Conservation (phyloP, 2,113 vertebrate species). For the Carassius carassius region DNA sequence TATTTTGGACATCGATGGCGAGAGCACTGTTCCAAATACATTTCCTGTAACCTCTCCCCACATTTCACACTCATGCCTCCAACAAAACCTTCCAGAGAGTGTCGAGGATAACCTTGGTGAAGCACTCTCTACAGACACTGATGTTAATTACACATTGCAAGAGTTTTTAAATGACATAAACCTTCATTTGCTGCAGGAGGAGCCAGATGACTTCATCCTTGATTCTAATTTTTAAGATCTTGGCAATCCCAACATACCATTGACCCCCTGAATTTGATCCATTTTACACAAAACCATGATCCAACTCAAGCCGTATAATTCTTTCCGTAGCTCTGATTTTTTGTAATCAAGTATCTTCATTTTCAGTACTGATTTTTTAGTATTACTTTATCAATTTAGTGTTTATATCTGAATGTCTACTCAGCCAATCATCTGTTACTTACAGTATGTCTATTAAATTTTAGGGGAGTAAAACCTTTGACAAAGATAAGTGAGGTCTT, state of each 20-base stretch:
- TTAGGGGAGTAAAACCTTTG: too few relatives aligned
- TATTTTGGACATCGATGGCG: not conserved
- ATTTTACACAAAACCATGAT: not conserved
- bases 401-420: not conserved
- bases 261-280: slow-evolving; percentile 9
- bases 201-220: not conserved
- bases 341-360: not conserved
- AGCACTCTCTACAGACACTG: not conserved
- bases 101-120: not conserved
- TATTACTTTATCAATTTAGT: not conserved
- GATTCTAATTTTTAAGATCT: not conserved
- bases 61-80: not conserved
- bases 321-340: not conserved
- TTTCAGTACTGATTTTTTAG: not conserved
- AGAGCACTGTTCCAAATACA: not conserved
- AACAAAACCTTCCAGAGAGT: not conserved
- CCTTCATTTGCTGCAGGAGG: not conserved
- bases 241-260: not conserved
- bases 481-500: not conserved
- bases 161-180: not conserved
- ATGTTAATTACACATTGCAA: slow-evolving; percentile 13
- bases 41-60: slow-evolving; percentile 3
- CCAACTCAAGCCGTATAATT: too few relatives aligned
- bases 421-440: not conserved
- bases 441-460: not conserved